phyloP scores from a whole-genome alignment of 2,113 vertebrate species.

The human region DNA sequence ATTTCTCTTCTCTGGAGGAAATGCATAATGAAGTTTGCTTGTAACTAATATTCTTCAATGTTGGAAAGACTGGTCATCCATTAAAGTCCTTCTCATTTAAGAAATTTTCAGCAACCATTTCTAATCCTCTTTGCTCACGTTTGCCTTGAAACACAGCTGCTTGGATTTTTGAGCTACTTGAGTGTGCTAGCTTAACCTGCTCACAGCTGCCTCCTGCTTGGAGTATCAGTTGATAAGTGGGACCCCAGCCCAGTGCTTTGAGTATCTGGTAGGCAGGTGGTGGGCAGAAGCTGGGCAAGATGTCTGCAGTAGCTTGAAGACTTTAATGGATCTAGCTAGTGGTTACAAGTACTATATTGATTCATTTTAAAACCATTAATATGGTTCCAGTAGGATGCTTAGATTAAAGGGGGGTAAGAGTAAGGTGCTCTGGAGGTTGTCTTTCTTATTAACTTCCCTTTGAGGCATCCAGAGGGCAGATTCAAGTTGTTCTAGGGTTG shows the following conservation, averaged over 20 bases:
- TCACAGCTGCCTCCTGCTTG: conserved; percentile 33
- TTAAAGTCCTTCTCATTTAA: conserved; percentile 8
- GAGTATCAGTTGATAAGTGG: neutral
- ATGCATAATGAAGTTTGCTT: conserved; percentile 31
- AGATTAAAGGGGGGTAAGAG: neutral
- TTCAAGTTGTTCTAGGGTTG: conserved; percentile 46
- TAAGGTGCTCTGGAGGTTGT: neutral
- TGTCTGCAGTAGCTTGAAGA: neutral
- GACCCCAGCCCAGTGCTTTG: neutral
- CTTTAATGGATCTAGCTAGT: neutral
- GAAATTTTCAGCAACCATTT: conserved; percentile 25
- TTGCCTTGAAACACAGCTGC: conserved; percentile 66
- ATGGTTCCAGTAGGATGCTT: neutral
- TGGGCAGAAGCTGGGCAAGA: neutral
- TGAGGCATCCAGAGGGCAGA: neutral
- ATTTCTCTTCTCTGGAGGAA: conserved; percentile 29
- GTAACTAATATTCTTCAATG: neutral
- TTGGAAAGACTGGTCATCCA: neutral
- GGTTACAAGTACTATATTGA: neutral
- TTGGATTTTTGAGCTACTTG: conserved; percentile 51
- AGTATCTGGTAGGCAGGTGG: neutral
- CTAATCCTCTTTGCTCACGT: conserved; percentile 60
- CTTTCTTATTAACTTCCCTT: neutral
- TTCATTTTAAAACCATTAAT: neutral
- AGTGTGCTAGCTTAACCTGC: conserved; percentile 40